These are phyloP conservation scores for Rhynchotus rufescens DNA, from an alignment of 2,797 vertebrate species.

Conservation along the genomic window DNA sequence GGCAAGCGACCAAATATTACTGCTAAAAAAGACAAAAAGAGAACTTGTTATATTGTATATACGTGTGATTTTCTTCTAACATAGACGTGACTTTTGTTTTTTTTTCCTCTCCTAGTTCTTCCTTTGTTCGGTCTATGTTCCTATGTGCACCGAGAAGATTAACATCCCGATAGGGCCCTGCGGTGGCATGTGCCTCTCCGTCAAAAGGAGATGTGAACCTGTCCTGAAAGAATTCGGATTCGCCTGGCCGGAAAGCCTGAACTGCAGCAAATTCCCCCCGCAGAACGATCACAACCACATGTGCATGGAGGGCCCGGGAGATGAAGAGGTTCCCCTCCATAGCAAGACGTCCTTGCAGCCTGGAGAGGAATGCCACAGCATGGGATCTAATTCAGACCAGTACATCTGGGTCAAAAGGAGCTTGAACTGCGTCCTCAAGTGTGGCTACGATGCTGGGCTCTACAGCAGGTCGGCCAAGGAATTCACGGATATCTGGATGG, in stretches of 20 bases:
- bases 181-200: constrained; percentile 96
- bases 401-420: constrained; percentile 96
- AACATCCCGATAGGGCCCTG: constrained; percentile 97
- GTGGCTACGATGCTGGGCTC: constrained; percentile 93
- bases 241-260: constrained; percentile 93
- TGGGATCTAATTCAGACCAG: constrained; percentile 89
- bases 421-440: constrained; percentile 91
- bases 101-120: constrained; percentile 90
- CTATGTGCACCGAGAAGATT: constrained; percentile 99
- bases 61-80: not conserved
- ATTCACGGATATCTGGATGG: constrained; percentile 98
- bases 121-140: constrained; percentile 97
- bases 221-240: constrained; percentile 97
- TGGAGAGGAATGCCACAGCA: constrained; percentile 90
- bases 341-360: constrained; percentile 85
- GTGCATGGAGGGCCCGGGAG: constrained; percentile 98
- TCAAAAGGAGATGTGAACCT: constrained; percentile 94
- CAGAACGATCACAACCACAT: constrained; percentile 99
- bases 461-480: constrained; percentile 92
- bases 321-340: constrained; percentile 90
- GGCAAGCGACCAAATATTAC: not conserved
- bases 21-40: not conserved
- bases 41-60: not conserved
- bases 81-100: not conserved
- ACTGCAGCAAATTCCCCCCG: constrained; percentile 97